Evolutionary conservation across 2,888 invertebrate genomes (phyloP).

Genomic region (Pristionchus entomophagus): DNA sequence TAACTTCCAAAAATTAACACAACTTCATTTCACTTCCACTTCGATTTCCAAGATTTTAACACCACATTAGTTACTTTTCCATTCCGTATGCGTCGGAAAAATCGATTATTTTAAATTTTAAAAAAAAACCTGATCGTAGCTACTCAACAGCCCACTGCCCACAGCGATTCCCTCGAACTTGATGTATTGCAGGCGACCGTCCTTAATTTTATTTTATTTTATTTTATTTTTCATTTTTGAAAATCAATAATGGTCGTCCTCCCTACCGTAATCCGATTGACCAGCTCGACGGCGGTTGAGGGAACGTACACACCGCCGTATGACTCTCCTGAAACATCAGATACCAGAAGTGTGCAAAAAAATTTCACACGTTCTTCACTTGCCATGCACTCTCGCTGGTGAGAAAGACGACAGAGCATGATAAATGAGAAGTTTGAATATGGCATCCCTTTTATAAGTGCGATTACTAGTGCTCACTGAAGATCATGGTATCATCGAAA

Average conservation of each 20-base stretch:
- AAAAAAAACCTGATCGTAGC: conserved; percentile 51
- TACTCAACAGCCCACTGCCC: conserved; percentile 68
- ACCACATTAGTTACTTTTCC: too few species aligned
- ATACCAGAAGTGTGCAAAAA: too few species aligned
- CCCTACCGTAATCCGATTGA: conserved; percentile 60
- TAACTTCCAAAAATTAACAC: too few species aligned
- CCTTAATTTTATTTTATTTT: conserved; percentile 39
- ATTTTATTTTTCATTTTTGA: background rate
- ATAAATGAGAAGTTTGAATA: background rate
- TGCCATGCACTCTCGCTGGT: too few species aligned
- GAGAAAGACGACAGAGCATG: background rate
- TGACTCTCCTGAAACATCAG: conserved; percentile 60
- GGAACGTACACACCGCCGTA: conserved; percentile 67
- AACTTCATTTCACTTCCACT: too few species aligned
- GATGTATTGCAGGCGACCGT: conserved; percentile 53
- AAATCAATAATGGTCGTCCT: background rate
- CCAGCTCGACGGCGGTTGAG: conserved; percentile 59
- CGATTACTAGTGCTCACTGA: too few species aligned
- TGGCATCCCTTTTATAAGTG: too few species aligned
- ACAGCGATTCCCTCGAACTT: conserved; percentile 67
- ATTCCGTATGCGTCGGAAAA: too few species aligned
- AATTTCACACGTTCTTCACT: too few species aligned
- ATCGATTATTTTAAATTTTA: too few species aligned
- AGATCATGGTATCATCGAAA: too few species aligned
- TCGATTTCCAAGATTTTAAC: too few species aligned